phyloP scores from a whole-genome alignment of 2,113 vertebrate genomes.

The Pogona vitticeps region DNA sequence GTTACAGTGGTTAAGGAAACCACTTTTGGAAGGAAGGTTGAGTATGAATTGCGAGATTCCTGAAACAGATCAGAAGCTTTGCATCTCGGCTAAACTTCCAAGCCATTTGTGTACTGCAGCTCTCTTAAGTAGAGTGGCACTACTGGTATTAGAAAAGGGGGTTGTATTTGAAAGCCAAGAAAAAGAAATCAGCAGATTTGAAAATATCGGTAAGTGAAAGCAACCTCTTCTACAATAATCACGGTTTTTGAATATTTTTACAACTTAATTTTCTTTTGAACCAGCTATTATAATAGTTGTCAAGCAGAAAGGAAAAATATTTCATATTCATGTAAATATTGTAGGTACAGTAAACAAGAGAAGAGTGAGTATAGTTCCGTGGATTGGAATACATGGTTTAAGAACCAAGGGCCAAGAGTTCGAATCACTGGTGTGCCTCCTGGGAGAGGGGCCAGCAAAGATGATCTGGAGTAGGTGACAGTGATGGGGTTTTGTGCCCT shows the following conservation, averaged over 20 bases:
- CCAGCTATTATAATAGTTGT: background rate
- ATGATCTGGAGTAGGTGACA: too few species aligned
- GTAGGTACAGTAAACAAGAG: too few species aligned
- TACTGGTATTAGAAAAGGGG: conserved; percentile 63
- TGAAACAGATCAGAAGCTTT: conserved; percentile 73
- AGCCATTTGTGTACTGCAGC: conserved; percentile 87
- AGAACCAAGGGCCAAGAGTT: too few species aligned
- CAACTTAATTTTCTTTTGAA: background rate
- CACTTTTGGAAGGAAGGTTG: conserved; percentile 84
- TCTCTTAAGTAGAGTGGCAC: conserved; percentile 82
- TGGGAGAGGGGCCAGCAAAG: too few species aligned
- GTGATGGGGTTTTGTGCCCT: too few species aligned
- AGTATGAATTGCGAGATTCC: conserved; percentile 80
- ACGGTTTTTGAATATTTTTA: background rate
- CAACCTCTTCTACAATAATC: background rate
- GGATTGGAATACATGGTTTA: too few species aligned
- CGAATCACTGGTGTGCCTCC: too few species aligned
- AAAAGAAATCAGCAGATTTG: conserved; percentile 61
- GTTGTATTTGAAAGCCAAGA: conserved; percentile 58
- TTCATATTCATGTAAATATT: background rate
- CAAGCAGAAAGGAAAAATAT: background rate
- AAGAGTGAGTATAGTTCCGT: too few species aligned
- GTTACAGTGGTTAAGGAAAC: conserved; percentile 87
- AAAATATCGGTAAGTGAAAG: conserved; percentile 76
- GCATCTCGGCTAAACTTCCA: conserved; percentile 76